Conservation (phyloP, 1,140 invertebrate species). For the Sarcophaga bullata region DNA sequence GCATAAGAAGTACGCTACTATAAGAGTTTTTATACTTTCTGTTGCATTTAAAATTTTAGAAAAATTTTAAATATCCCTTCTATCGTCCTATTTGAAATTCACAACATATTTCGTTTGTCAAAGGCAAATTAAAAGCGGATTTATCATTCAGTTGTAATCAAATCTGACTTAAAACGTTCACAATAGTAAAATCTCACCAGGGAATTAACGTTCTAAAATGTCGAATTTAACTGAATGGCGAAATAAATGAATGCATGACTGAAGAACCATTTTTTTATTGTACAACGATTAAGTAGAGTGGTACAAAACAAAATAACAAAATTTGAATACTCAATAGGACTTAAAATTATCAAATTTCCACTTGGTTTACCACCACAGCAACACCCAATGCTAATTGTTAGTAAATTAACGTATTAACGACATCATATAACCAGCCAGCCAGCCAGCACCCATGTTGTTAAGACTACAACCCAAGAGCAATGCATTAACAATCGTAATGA, state of each 20-base stretch:
- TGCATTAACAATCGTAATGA: neutral
- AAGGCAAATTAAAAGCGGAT: conserved; percentile 1
- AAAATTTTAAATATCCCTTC: too few relatives aligned
- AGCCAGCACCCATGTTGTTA: neutral
- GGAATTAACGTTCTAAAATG: conserved; percentile 6
- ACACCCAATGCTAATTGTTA: conserved; percentile 41
- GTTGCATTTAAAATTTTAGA: too few relatives aligned
- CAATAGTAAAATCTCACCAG: conserved; percentile 31
- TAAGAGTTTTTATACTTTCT: too few relatives aligned
- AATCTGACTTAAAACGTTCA: conserved; percentile 36
- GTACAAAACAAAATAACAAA: neutral
- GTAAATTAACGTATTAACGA: conserved; percentile 37
- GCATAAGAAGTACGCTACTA: too few relatives aligned
- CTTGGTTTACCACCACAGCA: conserved; percentile 34
- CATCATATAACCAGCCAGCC: neutral
- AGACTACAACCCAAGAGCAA: neutral
- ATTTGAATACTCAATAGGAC: conserved; percentile 14
- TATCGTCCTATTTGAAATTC: neutral
- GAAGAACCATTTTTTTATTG: too few relatives aligned
- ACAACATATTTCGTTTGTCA: neutral
- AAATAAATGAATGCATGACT: too few relatives aligned
- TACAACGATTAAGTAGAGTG: neutral
- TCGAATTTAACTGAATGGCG: neutral
- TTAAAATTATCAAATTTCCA: conserved; percentile 31
- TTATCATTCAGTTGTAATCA: conserved; percentile 30